Evolutionary conservation across 2,888 invertebrate genomes (phyloP), one percentile per base, ranked within the genome.

Genomic region (Xanthorhoe designata): DNA sequence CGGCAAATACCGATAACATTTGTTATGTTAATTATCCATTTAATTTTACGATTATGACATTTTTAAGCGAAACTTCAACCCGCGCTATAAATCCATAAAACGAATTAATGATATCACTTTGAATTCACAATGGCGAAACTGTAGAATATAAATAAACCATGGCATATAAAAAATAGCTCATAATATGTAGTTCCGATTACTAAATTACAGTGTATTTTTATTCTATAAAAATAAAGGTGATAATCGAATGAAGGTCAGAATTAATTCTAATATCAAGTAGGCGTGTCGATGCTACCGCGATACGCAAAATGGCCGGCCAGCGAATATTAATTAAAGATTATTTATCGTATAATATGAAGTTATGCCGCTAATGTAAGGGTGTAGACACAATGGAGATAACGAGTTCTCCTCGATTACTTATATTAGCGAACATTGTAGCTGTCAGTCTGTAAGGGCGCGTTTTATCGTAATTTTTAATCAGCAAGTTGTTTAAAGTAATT

Each of bases 301-400:
- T 89, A 88, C 89, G 87, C 87, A 85, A 82, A 76, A 85, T 84
- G 84, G 83, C 81, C 72, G 80, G 77, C 71, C 75, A 70, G 73
- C 63, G 85, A 85, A 86, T 86, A 84, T 85, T 87, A 84, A 89
- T 87, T 77, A 78, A 32, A 75, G 75, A 82, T 85, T 83, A 86
- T 87, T 85, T 83, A 87, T 87, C 80, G 80, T 64, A 77, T 85
- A 84, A 83, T 81, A 78, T 84, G 78, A 73, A 66, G 77, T 73
- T 77, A 77, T 72, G 70, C 74, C 62, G 68, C 59, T 75, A 74
- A 76, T 75, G 62, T 76, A 74, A 76, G 73, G 75, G 70, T 76
- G 75, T 68, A 75, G 75, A 75, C 75, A 75, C 75, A 75, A 74
- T 75, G 67, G 71, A 74, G 58, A 70, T 73, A 69, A 64, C 73